Conservation (phyloP, 2,888 invertebrate genomes). For the Capitulum mitella region DNA sequence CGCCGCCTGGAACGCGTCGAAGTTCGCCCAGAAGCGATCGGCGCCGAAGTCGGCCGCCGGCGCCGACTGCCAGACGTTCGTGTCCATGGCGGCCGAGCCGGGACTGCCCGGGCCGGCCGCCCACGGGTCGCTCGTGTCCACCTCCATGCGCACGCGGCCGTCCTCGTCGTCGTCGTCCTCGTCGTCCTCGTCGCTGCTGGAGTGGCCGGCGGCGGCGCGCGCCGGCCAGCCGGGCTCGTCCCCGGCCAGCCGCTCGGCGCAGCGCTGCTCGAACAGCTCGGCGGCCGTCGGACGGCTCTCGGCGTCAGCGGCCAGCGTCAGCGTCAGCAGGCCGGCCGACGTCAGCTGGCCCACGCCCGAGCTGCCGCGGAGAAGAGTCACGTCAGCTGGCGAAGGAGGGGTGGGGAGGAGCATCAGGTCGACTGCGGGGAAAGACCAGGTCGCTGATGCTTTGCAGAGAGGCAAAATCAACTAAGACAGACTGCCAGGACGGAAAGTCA, state of each 20-base stretch:
- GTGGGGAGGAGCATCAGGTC: too few species aligned
- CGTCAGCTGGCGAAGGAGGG: too few species aligned
- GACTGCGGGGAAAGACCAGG: too few species aligned
- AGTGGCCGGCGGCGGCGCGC: background rate
- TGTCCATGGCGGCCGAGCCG: background rate
- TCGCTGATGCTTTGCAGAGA: too few species aligned
- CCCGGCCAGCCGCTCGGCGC: constrained; percentile 1
- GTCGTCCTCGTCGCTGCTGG: background rate
- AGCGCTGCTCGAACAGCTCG: constrained; percentile 24
- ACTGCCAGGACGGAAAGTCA: too few species aligned
- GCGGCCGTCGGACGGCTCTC: background rate
- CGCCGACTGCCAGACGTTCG: constrained; percentile 8
- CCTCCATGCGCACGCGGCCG: background rate
- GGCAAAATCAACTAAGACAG: too few species aligned
- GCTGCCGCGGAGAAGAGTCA: too few species aligned
- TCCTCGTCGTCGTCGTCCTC: background rate
- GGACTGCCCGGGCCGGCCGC: constrained; percentile 2
- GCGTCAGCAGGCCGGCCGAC: constrained; percentile 23
- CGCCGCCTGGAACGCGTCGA: background rate
- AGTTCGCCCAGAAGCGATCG: constrained; percentile 12
- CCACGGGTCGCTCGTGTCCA: constrained; percentile 1
- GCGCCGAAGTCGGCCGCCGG: constrained; percentile 1
- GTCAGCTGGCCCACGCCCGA: background rate
- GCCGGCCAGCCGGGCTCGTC: background rate
- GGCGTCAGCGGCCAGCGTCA: constrained; percentile 22